phyloP scores from a whole-genome alignment of 1,140 invertebrate genomes.

The Trichogramma pretiosum region DNA sequence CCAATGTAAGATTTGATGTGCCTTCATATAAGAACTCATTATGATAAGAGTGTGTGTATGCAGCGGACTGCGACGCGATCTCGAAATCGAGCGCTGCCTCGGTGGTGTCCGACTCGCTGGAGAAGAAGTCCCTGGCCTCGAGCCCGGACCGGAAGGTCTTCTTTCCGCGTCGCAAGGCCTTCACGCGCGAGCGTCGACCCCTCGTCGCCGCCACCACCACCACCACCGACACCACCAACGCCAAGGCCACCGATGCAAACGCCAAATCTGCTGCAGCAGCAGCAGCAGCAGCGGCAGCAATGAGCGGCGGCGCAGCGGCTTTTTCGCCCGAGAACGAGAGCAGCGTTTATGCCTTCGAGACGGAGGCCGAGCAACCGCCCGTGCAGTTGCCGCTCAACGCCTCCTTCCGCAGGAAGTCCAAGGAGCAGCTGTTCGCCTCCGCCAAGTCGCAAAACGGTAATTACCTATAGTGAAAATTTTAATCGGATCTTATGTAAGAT shows the following conservation, averaged over 20 bases:
- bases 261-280: too few species aligned
- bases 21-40: not conserved
- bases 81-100: constrained; percentile 27
- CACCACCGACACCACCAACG: constrained; percentile 46
- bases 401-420: constrained; percentile 42
- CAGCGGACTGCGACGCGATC: constrained; percentile 26
- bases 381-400: constrained; percentile 53
- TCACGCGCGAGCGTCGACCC: constrained; percentile 48
- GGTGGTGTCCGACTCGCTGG: constrained; percentile 22
- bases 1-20: too few species aligned
- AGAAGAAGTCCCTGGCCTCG: constrained; percentile 26
- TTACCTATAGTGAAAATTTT: too few species aligned
- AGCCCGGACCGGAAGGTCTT: constrained; percentile 44
- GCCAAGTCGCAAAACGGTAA: too few species aligned
- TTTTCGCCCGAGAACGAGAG: constrained; percentile 63
- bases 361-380: constrained; percentile 48
- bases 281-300: too few species aligned
- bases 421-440: constrained; percentile 22
- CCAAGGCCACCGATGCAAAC: too few species aligned
- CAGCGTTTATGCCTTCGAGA: constrained; percentile 63
- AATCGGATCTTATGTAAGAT: too few species aligned
- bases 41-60: not conserved
- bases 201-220: too few species aligned
- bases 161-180: constrained; percentile 45
- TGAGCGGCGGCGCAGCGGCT: too few species aligned